phyloP scores from a whole-genome alignment of 2,888 invertebrate species.

The Chromoteleia sp. region DNA sequence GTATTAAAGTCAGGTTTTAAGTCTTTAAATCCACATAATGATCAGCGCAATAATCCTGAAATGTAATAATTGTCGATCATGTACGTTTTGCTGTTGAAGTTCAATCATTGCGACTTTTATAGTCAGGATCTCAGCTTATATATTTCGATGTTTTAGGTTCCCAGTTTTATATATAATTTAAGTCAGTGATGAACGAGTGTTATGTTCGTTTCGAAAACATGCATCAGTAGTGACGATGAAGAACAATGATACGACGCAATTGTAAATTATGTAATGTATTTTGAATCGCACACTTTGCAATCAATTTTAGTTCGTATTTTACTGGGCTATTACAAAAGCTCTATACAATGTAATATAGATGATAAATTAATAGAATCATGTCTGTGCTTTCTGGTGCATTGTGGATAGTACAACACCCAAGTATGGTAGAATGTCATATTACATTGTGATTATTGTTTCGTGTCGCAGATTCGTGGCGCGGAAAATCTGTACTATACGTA shows the following conservation, averaged over 20 bases:
- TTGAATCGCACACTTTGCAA: conserved; percentile 61
- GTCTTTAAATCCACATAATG: conserved; percentile 77
- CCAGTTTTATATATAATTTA: conserved; percentile 29
- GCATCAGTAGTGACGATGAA: conserved; percentile 17
- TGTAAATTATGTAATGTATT: conserved; percentile 68
- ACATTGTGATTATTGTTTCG: conserved; percentile 54
- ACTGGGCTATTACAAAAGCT: conserved; percentile 45
- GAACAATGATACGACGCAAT: conserved; percentile 44
- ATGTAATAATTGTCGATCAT: conserved; percentile 70
- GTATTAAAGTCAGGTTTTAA: conserved; percentile 83
- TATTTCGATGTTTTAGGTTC: conserved; percentile 5
- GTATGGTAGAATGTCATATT: conserved; percentile 50
- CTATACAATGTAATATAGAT: conserved; percentile 59
- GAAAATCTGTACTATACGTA: conserved; percentile 57
- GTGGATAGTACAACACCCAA: conserved; percentile 41
- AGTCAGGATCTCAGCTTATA: no score
- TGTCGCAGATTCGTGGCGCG: background rate
- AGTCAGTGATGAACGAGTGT: conserved; percentile 8
- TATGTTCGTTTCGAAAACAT: conserved; percentile 21
- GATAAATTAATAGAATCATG: conserved; percentile 46
- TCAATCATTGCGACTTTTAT: background rate
- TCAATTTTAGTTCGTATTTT: conserved; percentile 53
- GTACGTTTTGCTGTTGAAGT: conserved; percentile 34
- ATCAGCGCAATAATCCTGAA: conserved; percentile 73
- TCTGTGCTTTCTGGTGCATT: conserved; percentile 55